Evolutionary conservation across 2,797 vertebrate species (phyloP), one percentile per base, ranked within the genome.

Genomic region (Epinephelus awoara): DNA sequence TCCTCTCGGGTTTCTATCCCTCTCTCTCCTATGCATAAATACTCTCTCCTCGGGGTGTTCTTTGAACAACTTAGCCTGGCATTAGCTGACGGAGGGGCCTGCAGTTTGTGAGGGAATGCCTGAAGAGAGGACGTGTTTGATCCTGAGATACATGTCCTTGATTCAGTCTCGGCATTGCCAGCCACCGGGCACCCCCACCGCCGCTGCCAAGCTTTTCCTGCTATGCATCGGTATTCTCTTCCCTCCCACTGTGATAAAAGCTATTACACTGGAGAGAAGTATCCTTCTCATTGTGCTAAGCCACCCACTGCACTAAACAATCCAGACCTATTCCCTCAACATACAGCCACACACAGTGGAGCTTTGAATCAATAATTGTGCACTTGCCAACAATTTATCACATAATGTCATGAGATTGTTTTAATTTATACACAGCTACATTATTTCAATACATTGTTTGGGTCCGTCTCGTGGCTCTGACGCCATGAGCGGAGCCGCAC

Each of bases 41-140:
- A 87, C 80, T 85, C 70, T 72, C 83, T 84, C 90, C 85, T 86
- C 85, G 8, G 87, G 90, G 88, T 79, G 79, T 77, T 89, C 88
- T 94, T 94, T 93, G 88, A 94, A 93, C 89, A 90, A 90, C 88
- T 93, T 94, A 93, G 86, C 90, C 80, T 79, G 87, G 89, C 91
- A 91, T 94, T 94, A 94, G 87, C 89, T 82, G 83, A 82, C 46
- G 79, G 81, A 83, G 74, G 64, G 77, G 55, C 78, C 71, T 64
- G 70, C 47, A 49, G 86, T 85, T 91, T 84, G 73, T n/a, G 63
- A 80, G 76, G 79, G 88, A 90, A 85, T 21, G 87, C 88, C 87
- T 91, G 85, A 92, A 92, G 91, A 92, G 93, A 94, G 92, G 89
- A 81, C 80, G 58, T 51, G 78, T 93, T 91, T 93, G 92, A 95